These are phyloP conservation scores for Lasioglossum oenotherae DNA, from an alignment of 2,888 invertebrate species.

Conservation along the genomic window DNA sequence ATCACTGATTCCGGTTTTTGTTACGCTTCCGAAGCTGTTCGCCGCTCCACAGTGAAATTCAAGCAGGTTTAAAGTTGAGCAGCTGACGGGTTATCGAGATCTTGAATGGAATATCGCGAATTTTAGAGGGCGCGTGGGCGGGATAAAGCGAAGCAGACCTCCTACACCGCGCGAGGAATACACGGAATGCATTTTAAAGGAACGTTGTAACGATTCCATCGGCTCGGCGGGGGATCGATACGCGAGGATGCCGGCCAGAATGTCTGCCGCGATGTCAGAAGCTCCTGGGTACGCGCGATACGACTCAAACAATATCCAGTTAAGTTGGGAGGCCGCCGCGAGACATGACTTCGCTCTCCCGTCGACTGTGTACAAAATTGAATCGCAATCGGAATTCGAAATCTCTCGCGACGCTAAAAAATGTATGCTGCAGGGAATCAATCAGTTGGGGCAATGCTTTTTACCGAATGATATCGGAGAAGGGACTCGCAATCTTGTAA, in stretches of 20 bases:
- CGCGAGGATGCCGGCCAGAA: slow-evolving; percentile 34
- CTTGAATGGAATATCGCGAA: not conserved
- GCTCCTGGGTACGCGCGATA: not conserved
- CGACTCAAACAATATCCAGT: slow-evolving; percentile 17
- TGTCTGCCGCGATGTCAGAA: slow-evolving; percentile 16
- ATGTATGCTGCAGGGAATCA: not conserved
- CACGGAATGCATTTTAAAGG: slow-evolving; percentile 24
- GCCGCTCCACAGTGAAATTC: not conserved
- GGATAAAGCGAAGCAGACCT: not conserved
- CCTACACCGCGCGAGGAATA: not conserved
- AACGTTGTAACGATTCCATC: slow-evolving; percentile 45
- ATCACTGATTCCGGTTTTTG: not conserved
- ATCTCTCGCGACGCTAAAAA: not conserved
- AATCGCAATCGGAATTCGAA: not conserved
- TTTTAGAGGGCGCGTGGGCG: not conserved
- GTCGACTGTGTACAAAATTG: not conserved
- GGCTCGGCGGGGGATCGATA: slow-evolving; percentile 39
- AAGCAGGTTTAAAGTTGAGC: not conserved
- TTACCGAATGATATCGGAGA: not conserved
- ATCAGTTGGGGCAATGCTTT: not conserved
- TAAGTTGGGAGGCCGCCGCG: not conserved
- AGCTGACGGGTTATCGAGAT: not conserved
- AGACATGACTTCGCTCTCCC: not conserved
- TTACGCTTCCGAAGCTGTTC: not conserved
- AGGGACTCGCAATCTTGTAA: not conserved